phyloP scores from a whole-genome alignment of 1,140 invertebrate species.

The Delia radicum region DNA sequence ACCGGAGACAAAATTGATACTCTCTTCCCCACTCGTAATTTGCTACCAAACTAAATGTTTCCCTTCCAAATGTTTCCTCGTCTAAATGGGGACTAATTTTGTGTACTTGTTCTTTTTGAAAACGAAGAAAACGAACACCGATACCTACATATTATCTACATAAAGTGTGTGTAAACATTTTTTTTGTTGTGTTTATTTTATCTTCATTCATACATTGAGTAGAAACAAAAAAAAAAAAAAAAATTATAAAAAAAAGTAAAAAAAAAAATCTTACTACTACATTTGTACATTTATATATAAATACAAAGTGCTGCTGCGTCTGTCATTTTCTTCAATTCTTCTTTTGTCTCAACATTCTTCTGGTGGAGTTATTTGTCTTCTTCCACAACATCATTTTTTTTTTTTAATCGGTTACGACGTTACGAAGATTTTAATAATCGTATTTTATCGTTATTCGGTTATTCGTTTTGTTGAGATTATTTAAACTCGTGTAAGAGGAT shows the following conservation, averaged over 20 bases:
- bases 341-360: not conserved
- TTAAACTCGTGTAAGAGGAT: not conserved
- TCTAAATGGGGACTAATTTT: no score
- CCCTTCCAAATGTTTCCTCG: no score
- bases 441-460: not conserved
- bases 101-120: conserved; percentile 1
- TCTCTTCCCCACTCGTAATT: no score
- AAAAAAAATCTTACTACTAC: not conserved
- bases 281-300: not conserved
- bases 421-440: not conserved
- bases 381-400: no score
- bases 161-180: not conserved
- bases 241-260: not conserved
- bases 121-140: not conserved
- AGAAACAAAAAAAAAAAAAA: not conserved
- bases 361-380: not conserved
- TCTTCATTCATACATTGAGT: not conserved
- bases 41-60: no score
- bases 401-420: not conserved
- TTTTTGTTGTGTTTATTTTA: not conserved
- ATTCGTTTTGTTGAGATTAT: not conserved
- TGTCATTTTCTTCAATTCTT: not conserved
- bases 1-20: no score
- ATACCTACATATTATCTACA: no score
- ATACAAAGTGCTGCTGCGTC: not conserved